Base-by-base conservation (phyloP, 2,888 invertebrate species). In the Apodemia duryi region DNA sequence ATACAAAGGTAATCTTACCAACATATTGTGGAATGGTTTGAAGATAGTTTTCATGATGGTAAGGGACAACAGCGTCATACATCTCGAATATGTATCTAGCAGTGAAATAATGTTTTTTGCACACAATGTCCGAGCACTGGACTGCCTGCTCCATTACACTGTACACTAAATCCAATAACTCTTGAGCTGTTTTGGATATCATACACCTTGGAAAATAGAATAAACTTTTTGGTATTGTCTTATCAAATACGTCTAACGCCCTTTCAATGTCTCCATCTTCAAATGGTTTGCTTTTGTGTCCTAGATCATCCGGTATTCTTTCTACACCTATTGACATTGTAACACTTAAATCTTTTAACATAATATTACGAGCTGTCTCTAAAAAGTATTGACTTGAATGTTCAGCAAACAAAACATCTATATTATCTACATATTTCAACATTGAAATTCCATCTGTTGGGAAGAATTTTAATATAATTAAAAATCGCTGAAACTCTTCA, bases 11-110 rank as follows among this genome's bases (percentile, higher is more conserved):
- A 11, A 21, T 80, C 93, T 89, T 78, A 96, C 96, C 96, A 73
- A 96, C 94, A 88, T 97, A 96, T 77, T 98, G 97, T 2, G 98
- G 98, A 76, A 98, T 95, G 1, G 95, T 96, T 77, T 95, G 94
- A 66, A 98, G 90, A 72, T 95, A 94, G 75, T 95, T 95, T 77
- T 95, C 95, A 85, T 98, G 98, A 77, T 95, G 94, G 71, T 95
- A 94, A 1, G 97, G 96, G 35, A 97, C 95, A 63, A 97, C 94
- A 61, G 94, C 94, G 67, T 94, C 93, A 82, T 97, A 98, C 73
- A 95, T 88, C 75, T 95, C 95, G 72, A 97, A 94, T 69, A 98
- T 94, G 71, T 95, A 93, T 70, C 96, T 88, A 6, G 95, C 94
- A 0, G 96, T 95, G 65, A 93, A 93, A 74, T 95, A 95, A 68